These are phyloP conservation scores for Salmo trutta DNA, from an alignment of 2,797 vertebrate species.

Conservation along the genomic window DNA sequence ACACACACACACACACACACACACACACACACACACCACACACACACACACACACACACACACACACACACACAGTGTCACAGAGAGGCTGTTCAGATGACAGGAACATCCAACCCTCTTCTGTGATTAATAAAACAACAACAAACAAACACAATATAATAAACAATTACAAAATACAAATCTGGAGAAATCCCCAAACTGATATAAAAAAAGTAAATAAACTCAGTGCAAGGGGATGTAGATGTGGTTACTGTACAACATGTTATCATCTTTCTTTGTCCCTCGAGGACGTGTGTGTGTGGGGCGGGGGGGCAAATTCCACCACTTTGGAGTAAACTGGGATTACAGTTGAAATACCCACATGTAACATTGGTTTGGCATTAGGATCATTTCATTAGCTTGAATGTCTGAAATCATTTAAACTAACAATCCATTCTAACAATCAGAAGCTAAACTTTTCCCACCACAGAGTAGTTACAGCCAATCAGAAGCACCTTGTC, in stretches of 20 bases:
- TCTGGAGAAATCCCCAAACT: constrained; percentile 14
- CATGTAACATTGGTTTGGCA: not conserved
- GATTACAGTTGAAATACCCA: no score
- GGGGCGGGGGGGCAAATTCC: not conserved
- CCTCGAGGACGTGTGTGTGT: not conserved
- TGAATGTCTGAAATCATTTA: not conserved
- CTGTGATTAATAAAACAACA: constrained; percentile 35
- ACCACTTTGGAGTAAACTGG: not conserved
- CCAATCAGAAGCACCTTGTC: not conserved
- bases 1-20: constrained; percentile 6
- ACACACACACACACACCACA: constrained; percentile 4
- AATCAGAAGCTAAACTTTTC: not conserved
- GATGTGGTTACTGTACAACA: constrained; percentile 20
- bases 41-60: constrained; percentile 11
- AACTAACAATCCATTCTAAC: not conserved
- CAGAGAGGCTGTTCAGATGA: not conserved
- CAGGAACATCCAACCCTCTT: constrained; percentile 14
- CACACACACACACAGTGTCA: no score
- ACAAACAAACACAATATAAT: constrained; percentile 18
- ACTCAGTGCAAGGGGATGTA: constrained; percentile 58
- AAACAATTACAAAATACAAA: constrained; percentile 5
- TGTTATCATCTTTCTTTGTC: constrained; percentile 1
- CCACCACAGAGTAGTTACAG: not conserved
- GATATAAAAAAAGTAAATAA: constrained; percentile 48
- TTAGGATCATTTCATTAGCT: not conserved